These are phyloP conservation scores for Acanthopleura granulata DNA, from an alignment of 2,888 invertebrate genomes.

Conservation along the genomic window DNA sequence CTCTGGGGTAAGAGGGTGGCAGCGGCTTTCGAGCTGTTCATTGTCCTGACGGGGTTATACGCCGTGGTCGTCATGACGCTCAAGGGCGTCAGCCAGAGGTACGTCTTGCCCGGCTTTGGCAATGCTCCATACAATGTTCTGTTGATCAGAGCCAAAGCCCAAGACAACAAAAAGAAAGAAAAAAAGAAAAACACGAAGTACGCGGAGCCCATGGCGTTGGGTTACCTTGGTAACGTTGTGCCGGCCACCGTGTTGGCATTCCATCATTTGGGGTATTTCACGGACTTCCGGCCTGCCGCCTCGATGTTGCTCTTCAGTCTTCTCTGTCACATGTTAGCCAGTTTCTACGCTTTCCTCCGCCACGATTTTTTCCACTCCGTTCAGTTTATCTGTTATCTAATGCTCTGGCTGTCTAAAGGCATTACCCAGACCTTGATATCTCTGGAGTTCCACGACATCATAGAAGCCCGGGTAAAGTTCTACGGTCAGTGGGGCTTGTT, in stretches of 20 bases:
- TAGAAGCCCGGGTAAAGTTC: constrained; percentile 30
- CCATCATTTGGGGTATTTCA: constrained; percentile 44
- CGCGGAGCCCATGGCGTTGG: constrained; percentile 51
- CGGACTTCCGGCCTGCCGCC: constrained; percentile 42
- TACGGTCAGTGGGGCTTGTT: constrained; percentile 46
- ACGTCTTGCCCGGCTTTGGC: constrained; percentile 49
- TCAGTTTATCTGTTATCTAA: constrained; percentile 41
- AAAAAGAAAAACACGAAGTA: constrained; percentile 49
- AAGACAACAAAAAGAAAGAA: constrained; percentile 38
- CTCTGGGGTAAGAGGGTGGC: constrained; percentile 46
- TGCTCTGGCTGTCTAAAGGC: constrained; percentile 42
- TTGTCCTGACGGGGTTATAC: constrained; percentile 43
- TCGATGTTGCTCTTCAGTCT: constrained; percentile 39
- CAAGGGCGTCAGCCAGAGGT: constrained; percentile 50
- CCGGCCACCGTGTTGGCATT: constrained; percentile 45
- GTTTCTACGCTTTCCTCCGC: constrained; percentile 47
- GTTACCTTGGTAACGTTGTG: constrained; percentile 49
- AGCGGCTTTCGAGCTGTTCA: constrained; percentile 47
- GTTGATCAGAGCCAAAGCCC: constrained; percentile 38
- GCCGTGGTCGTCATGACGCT: constrained; percentile 49
- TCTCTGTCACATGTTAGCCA: constrained; percentile 40
- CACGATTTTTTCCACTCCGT: constrained; percentile 46
- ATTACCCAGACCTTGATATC: constrained; percentile 33
- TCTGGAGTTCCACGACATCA: constrained; percentile 29
- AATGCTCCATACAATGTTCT: constrained; percentile 48